Percentiles rank a stretch among this genome's conserved stretches.
Conservation (phyloP, 1,140 invertebrate species). For the Spodoptera litura region DNA sequence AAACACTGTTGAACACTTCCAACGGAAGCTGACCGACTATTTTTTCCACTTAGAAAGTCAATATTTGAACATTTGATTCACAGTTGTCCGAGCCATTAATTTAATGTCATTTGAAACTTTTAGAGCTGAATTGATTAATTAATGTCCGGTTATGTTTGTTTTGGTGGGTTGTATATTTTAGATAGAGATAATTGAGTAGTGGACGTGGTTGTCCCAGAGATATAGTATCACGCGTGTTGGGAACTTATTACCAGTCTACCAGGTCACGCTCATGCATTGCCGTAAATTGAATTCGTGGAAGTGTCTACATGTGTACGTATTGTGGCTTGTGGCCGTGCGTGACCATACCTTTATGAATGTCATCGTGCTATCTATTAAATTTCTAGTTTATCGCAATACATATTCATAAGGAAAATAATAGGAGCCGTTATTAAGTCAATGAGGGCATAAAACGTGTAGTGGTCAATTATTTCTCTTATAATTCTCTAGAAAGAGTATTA, state of each 20-base stretch:
- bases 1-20: background rate
- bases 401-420: constrained; percentile 29
- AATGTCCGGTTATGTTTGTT: background rate
- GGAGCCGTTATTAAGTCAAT: constrained; percentile 16
- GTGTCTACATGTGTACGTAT: background rate
- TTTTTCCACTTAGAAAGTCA: constrained; percentile 27
- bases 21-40: constrained; percentile 18
- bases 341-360: constrained; percentile 28
- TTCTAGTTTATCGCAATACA: constrained; percentile 32
- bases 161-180: background rate
- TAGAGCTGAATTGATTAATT: constrained; percentile 10
- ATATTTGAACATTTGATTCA: constrained; percentile 36
- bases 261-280: constrained; percentile 36
- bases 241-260: constrained; percentile 16
- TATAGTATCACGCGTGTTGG: constrained; percentile 5
- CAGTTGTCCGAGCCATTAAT: background rate
- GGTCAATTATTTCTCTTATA: constrained; percentile 1
- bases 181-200: background rate
- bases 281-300: constrained; percentile 36
- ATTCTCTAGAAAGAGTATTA: background rate
- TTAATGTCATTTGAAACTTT: constrained; percentile 35
- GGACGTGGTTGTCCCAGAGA: background rate
- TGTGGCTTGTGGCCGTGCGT: constrained; percentile 32
- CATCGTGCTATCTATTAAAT: constrained; percentile 34
- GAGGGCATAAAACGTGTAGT: constrained; percentile 18